Conservation (phyloP, 1,140 invertebrate species). For the Procambarus clarkii region DNA sequence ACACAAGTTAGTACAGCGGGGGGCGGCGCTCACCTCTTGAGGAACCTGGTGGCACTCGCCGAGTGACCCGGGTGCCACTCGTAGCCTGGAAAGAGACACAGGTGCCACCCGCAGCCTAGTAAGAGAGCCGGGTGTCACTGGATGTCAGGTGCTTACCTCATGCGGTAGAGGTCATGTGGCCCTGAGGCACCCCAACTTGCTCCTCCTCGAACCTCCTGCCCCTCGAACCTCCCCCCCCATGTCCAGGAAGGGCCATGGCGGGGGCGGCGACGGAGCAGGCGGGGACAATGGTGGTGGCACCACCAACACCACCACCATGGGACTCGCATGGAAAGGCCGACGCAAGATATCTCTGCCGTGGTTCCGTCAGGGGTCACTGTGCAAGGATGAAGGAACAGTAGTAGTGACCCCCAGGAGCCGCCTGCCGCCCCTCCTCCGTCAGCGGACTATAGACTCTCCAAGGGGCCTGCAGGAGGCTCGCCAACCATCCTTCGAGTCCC, state of each 20-base stretch:
- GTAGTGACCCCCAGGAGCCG: constrained; percentile 24
- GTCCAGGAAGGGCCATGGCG: constrained; percentile 53
- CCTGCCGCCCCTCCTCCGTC: constrained; percentile 80
- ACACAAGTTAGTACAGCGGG: too few relatives aligned
- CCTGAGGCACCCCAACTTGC: constrained; percentile 24
- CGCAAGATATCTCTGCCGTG: constrained; percentile 92
- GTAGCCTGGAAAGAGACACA: too few relatives aligned
- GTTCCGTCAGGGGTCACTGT: constrained; percentile 87
- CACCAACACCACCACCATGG: constrained; percentile 4
- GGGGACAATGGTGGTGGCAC: constrained; percentile 9
- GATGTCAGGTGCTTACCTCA: constrained; percentile 13
- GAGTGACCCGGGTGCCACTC: too few relatives aligned
- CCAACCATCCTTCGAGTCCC: constrained; percentile 28
- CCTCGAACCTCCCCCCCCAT: constrained; percentile 43
- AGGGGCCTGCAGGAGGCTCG: constrained; percentile 77
- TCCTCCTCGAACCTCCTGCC: neutral
- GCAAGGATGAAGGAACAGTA: constrained; percentile 74
- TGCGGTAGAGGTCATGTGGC: constrained; percentile 29
- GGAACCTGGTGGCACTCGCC: too few relatives aligned
- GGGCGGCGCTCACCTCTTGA: too few relatives aligned
- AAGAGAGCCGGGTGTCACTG: neutral
- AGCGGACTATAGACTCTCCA: constrained; percentile 93
- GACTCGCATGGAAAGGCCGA: constrained; percentile 83
- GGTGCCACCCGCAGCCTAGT: neutral
- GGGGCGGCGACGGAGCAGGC: constrained; percentile 7